These are phyloP conservation scores for Strix aluco DNA, from an alignment of 2,113 vertebrate genomes.

Conservation along the genomic window DNA sequence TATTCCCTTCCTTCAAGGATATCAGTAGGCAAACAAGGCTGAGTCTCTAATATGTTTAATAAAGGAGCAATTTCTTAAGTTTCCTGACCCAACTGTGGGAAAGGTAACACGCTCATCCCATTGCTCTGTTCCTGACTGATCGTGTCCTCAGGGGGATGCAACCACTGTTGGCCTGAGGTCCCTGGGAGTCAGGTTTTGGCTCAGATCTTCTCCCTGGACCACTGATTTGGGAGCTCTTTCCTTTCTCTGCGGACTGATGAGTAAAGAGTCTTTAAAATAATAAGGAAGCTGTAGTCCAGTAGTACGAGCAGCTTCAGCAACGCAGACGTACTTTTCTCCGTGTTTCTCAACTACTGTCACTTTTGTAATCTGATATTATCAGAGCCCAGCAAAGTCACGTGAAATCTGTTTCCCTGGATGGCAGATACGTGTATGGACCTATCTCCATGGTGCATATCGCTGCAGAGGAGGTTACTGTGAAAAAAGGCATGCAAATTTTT, in stretches of 20 bases:
- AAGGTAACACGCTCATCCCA: background rate
- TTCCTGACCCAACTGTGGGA: slow-evolving; percentile 33
- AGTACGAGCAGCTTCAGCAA: background rate
- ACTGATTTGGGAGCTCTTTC: background rate
- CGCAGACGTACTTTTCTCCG: rapidly evolving
- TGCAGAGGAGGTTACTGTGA: background rate
- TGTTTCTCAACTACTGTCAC: background rate
- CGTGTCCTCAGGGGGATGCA: background rate
- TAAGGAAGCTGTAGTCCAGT: background rate
- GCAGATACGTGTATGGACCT: slow-evolving; percentile 26
- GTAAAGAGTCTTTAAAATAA: background rate
- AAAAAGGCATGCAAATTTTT: slow-evolving; percentile 25
- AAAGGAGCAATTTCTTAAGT: slow-evolving; percentile 63
- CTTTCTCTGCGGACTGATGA: background rate
- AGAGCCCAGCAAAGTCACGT: background rate
- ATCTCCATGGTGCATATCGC: background rate
- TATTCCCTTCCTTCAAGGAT: slow-evolving; percentile 65
- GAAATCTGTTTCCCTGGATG: slow-evolving; percentile 32
- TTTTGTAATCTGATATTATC: background rate
- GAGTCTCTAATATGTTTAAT: slow-evolving; percentile 70
- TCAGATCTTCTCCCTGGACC: background rate
- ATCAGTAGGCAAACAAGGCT: slow-evolving; percentile 65
- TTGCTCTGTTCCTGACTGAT: background rate
- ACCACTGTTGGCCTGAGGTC: background rate
- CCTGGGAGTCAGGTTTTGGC: background rate